Conservation (phyloP, 2,888 invertebrate species). For the Barypeithes pellucidus region DNA sequence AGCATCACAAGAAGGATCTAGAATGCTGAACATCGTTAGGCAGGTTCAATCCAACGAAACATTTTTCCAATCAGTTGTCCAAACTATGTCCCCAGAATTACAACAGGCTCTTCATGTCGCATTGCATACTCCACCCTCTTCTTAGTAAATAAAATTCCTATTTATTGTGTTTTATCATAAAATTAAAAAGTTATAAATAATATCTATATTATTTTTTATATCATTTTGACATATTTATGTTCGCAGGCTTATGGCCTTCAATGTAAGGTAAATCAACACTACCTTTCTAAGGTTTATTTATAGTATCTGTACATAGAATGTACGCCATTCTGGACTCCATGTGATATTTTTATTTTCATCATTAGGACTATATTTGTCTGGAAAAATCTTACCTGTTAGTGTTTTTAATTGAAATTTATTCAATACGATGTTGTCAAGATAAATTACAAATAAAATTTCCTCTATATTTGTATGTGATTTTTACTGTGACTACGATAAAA, state of each 20-base stretch:
- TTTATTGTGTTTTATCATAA: slow-evolving; percentile 46
- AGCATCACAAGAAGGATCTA: slow-evolving; percentile 81
- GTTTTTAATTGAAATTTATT: slow-evolving; percentile 60
- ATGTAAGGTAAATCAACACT: slow-evolving; percentile 37
- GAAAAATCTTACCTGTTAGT: slow-evolving; percentile 59
- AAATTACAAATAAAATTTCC: slow-evolving; percentile 44
- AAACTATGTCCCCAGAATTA: slow-evolving; percentile 84
- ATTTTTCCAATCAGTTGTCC: slow-evolving; percentile 69
- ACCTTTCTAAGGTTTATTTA: slow-evolving; percentile 41
- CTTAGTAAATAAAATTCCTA: slow-evolving; percentile 49
- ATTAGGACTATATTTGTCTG: slow-evolving; percentile 61
- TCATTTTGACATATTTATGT: slow-evolving; percentile 47
- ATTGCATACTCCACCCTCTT: slow-evolving; percentile 68
- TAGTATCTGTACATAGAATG: slow-evolving; percentile 54
- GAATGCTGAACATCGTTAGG: slow-evolving; percentile 88
- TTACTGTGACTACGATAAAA: too few relatives aligned
- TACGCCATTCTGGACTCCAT: slow-evolving; percentile 61
- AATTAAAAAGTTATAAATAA: slow-evolving; percentile 45
- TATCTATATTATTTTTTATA: slow-evolving; percentile 53
- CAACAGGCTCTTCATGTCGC: slow-evolving; percentile 88
- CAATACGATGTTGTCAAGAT: slow-evolving; percentile 48
- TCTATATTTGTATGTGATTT: slow-evolving; percentile 46
- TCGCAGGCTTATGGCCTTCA: slow-evolving; percentile 28
- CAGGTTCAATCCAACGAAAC: slow-evolving; percentile 84
- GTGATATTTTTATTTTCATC: slow-evolving; percentile 65